Evolutionary conservation across 2,797 vertebrate species (phyloP), one percentile per base, ranked within the genome.

Genomic region (Australoheros facetus): DNA sequence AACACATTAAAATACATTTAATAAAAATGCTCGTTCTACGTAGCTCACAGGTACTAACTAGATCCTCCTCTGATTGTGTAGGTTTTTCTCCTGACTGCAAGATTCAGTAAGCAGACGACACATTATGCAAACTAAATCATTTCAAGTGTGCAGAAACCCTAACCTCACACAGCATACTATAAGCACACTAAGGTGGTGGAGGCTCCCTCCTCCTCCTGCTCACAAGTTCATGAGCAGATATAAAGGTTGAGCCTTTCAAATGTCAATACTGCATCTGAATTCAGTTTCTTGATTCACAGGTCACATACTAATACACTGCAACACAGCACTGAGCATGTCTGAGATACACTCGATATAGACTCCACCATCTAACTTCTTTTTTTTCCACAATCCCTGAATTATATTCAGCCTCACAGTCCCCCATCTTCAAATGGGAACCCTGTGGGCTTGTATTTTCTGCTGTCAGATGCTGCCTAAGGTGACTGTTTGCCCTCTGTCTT

Each of bases 321-420:
- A 56, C 71, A 77, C 78, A 26, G 51, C 60, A 56, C 51, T 30
- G 37, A 73, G 71, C 84, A 73, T 88, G 83, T 85, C 77, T 26
- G 58, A 82, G 53, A 80, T 77, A 42, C 21, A 60, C 77, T 72
- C 17, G 0, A 10, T 79, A 79, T 69, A 78, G 57, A 87, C 84
- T 84, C 17, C 73, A 60, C 17, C 71, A 69, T 39, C 74, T 26
- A 77, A 77, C 70, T 69, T 14, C 16, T 55, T 51, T 57, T 54
- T 23, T 77, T 74, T 73, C 9, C 55, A 81, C 34, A 92, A 89
- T 90, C 89, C 80, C 76, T 55, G 72, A 82, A 91, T 90, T 62
- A 81, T 79, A 91, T 93, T 92, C 89, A 80, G 70, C 39, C 87
- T 84, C 88, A 91, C 89, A 88, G 72, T 82, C 85, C 77, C 83